Percentiles rank a stretch among this genome's conserved stretches.
Conservation (phyloP, 1,140 invertebrate species). For the Agraylea sexmaculata region DNA sequence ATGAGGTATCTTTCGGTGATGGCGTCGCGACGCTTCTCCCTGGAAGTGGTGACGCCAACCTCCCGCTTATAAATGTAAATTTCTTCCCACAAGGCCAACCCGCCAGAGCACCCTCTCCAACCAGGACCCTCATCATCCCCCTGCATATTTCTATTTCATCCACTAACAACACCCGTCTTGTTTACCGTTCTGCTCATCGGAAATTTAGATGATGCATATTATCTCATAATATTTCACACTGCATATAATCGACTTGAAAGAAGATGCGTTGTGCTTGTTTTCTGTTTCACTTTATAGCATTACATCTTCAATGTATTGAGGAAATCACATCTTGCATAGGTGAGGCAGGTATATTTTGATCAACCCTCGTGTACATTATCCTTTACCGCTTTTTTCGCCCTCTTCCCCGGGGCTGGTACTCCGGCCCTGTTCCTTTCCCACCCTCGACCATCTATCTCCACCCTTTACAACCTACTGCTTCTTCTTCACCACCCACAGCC, state of each 20-base stretch:
- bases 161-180: conserved; percentile 21
- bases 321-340: too few relatives aligned
- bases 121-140: conserved; percentile 4
- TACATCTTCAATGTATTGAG: too few relatives aligned
- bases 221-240: too few relatives aligned
- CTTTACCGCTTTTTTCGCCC: conserved; percentile 6
- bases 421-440: conserved; percentile 3
- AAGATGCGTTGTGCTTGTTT: too few relatives aligned
- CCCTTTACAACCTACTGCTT: conserved; percentile 4
- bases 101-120: neutral
- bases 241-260: too few relatives aligned
- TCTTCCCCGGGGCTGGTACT: neutral
- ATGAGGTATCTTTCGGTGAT: too few relatives aligned
- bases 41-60: neutral
- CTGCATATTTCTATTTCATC: conserved; percentile 21
- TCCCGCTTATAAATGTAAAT: conserved; percentile 21
- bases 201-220: too few relatives aligned
- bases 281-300: too few relatives aligned
- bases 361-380: conserved; percentile 18
- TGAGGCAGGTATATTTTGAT: too few relatives aligned
- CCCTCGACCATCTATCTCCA: neutral
- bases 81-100: conserved; percentile 7
- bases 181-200: too few relatives aligned
- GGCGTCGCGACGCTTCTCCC: neutral
- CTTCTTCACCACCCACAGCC: conserved; percentile 1